Evolutionary conservation across 2,113 vertebrate species (phyloP), one percentile per base, ranked within the genome.

Genomic region (Psittacus erithacus): DNA sequence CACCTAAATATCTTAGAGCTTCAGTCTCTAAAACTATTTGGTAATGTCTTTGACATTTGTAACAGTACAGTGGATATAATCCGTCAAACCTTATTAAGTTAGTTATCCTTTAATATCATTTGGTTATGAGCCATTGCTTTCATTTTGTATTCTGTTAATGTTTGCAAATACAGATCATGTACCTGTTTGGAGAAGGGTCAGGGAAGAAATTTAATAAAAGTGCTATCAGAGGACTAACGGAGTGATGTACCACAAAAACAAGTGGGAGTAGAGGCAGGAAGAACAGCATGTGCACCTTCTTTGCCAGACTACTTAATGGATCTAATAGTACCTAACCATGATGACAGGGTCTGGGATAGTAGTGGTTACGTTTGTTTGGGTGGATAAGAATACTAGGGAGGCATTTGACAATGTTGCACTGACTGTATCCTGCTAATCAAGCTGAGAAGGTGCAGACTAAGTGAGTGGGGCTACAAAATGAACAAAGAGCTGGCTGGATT

Each of bases 91-190:
- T 25, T 50, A 6, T 85, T 50, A 35, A 53, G 10, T 49, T 75
- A n/a, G 8, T 78, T 82, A 27, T 67, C 10, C 29, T 86, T 77
- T 50, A 71, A 41, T 50, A 17, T 16, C 19, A 33, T 86, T 95
- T 53, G 87, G 19, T 78, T 82, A 22, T 43, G 39, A 93, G 35
- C 17, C 49, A 33, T 52, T 71, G 62, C 71, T 89, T 93, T 82
- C 4, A 10, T 75, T 91, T 92, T 5, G 0, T 68, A 13, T 78
- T 89, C 39, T 62, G 19, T 82, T 71, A 31, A 9, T 17, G 3
- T 79, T 75, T 80, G 57, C 25, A 87, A 43, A 33, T 55, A 18
- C 1, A 64, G 46, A 60, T 75, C 73, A n/a, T 64, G 16, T 63
- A 55, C 28, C 35, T 35, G 6, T 64, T 85, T 57, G 47, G 25